Conservation (phyloP, 30 jellyfish, hydroid and myxozoan genomes). For the Mastigias papua region DNA sequence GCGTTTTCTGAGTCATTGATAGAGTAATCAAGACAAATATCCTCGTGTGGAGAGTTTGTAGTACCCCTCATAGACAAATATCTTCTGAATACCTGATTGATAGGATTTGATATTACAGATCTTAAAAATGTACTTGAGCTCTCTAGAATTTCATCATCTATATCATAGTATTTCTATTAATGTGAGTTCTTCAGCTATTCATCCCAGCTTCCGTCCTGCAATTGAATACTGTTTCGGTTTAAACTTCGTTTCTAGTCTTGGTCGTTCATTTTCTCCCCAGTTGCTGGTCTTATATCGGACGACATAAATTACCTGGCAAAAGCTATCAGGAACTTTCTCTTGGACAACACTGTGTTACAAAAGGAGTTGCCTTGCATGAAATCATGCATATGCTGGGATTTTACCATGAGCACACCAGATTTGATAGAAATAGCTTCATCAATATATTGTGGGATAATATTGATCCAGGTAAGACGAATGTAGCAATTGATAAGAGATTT, state of each 20-base stretch:
- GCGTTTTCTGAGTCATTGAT: no score
- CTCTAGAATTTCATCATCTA: no score
- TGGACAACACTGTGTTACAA: conserved; percentile 31
- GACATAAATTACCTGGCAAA: conserved; percentile 7
- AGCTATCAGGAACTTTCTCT: conserved; percentile 42
- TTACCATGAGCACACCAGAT: conserved; percentile 61
- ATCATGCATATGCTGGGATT: conserved; percentile 65
- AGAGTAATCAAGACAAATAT: no score
- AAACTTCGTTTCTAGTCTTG: not conserved
- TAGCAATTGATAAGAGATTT: not conserved
- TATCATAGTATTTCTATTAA: no score
- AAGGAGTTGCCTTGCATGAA: conserved; percentile 48
- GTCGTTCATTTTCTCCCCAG: not conserved
- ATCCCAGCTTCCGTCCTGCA: not conserved
- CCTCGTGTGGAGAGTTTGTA: no score
- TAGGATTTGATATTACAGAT: no score
- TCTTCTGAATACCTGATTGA: no score
- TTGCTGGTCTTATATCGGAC: conserved; percentile 62
- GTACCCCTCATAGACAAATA: no score
- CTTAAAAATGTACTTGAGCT: no score
- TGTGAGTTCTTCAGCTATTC: no score
- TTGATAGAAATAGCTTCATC: conserved; percentile 51
- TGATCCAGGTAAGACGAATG: conserved; percentile 17
- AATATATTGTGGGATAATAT: conserved; percentile 59
- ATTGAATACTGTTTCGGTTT: not conserved